Evolutionary conservation across 2,797 vertebrate genomes (phyloP).

Genomic region (Notamacropus eugenii): DNA sequence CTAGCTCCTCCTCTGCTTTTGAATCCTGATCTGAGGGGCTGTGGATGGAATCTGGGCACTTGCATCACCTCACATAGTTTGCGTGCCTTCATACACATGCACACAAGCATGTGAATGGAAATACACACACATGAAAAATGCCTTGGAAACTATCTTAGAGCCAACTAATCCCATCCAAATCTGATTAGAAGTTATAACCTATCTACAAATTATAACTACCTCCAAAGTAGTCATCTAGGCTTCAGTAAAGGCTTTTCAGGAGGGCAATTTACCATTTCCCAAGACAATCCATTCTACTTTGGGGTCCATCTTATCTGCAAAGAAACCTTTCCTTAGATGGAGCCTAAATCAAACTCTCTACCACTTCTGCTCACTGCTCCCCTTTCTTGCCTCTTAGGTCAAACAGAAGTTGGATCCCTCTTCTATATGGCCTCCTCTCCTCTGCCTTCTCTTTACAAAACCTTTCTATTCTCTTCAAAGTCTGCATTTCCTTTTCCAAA

Average conservation of each 20-base stretch:
- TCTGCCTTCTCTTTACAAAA: background rate
- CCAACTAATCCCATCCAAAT: background rate
- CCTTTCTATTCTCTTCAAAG: background rate
- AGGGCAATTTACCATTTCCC: background rate
- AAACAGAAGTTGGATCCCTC: background rate
- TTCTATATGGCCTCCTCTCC: background rate
- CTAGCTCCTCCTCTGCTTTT: background rate
- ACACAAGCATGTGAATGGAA: background rate
- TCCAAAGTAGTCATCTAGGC: background rate
- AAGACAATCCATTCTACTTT: background rate
- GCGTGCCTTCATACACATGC: background rate
- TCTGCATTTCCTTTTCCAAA: background rate
- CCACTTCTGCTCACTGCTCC: background rate
- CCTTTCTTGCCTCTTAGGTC: background rate
- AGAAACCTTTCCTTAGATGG: background rate
- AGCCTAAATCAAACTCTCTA: background rate
- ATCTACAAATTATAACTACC: background rate
- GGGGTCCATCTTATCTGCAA: background rate
- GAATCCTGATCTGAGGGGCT: background rate
- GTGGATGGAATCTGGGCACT: background rate
- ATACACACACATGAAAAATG: background rate
- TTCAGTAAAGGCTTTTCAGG: background rate
- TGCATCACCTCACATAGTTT: background rate
- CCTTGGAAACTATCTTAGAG: background rate
- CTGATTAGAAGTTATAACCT: background rate